These are phyloP conservation scores for Umimayanthus kanabou DNA, from an alignment of 92 coral and sea anemone genomes.

Conservation along the genomic window DNA sequence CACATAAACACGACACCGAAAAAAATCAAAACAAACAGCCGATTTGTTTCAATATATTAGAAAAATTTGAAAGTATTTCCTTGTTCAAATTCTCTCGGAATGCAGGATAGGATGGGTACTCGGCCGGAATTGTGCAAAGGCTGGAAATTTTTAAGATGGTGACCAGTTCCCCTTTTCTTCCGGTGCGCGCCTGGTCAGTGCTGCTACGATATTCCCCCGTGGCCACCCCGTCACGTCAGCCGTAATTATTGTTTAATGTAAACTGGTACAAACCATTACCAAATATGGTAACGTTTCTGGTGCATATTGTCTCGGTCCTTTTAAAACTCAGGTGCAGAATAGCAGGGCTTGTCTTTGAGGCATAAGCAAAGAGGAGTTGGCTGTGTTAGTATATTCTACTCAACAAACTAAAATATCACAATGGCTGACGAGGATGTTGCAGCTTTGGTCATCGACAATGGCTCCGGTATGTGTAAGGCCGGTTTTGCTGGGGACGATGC, in stretches of 20 bases:
- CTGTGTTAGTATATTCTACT: neutral
- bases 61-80: neutral
- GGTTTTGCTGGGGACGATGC: constrained; percentile 99
- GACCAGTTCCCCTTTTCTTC: neutral
- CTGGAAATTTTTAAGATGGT: neutral
- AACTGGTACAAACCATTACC: constrained; percentile 33
- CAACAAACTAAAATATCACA: constrained; percentile 28
- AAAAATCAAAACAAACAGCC: neutral
- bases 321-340: constrained; percentile 34
- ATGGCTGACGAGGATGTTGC: constrained; percentile 96
- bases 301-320: constrained; percentile 30
- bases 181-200: constrained; percentile 1
- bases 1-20: no score
- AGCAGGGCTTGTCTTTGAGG: constrained; percentile 33
- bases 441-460: constrained; percentile 97
- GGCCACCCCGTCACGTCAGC: constrained; percentile 43
- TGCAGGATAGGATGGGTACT: neutral
- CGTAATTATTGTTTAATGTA: constrained; percentile 11
- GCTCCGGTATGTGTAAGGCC: constrained; percentile 99
- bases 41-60: neutral
- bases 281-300: constrained; percentile 40
- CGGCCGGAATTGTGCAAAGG: neutral
- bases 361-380: neutral
- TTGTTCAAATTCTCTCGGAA: neutral
- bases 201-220: constrained; percentile 34